Evolutionary conservation across 2,797 vertebrate genomes (phyloP).

Genomic region (Loris lydekkerianus): DNA sequence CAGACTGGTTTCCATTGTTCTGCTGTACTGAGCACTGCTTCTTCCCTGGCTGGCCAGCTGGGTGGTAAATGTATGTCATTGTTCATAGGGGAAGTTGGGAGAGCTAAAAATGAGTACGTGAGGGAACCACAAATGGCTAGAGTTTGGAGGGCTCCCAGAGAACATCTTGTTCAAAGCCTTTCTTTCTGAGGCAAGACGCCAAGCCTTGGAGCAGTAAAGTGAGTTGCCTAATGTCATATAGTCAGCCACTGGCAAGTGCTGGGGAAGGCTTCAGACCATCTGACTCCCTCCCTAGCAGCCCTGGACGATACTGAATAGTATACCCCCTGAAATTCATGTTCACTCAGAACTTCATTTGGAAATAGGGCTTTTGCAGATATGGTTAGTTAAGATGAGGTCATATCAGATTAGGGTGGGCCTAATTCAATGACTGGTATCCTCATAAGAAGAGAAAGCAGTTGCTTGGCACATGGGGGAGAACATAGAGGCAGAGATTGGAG

Average conservation of each 20-base stretch:
- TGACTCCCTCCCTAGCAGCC: neutral
- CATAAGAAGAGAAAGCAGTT: neutral
- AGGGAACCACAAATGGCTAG: neutral
- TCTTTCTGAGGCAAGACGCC: neutral
- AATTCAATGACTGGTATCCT: neutral
- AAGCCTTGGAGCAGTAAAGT: neutral
- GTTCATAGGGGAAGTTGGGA: neutral
- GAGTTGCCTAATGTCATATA: neutral
- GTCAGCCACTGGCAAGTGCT: neutral
- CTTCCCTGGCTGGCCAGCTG: neutral
- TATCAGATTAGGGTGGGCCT: neutral
- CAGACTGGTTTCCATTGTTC: neutral
- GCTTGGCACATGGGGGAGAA: accelerated
- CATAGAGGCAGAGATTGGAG: neutral
- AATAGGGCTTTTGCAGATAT: neutral
- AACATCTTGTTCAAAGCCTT: neutral
- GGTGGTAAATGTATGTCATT: neutral
- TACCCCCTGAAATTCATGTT: neutral
- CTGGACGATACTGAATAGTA: neutral
- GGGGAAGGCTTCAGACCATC: neutral
- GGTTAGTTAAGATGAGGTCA: neutral
- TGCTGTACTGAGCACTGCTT: neutral
- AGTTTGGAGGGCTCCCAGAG: neutral
- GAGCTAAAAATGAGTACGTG: neutral
- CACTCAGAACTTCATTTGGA: neutral